A percentile compares a stretch with the other conserved stretches of the same genome.
Evolutionary conservation across 2,797 vertebrate species (phyloP).

Genomic region (Squalus acanthias): DNA sequence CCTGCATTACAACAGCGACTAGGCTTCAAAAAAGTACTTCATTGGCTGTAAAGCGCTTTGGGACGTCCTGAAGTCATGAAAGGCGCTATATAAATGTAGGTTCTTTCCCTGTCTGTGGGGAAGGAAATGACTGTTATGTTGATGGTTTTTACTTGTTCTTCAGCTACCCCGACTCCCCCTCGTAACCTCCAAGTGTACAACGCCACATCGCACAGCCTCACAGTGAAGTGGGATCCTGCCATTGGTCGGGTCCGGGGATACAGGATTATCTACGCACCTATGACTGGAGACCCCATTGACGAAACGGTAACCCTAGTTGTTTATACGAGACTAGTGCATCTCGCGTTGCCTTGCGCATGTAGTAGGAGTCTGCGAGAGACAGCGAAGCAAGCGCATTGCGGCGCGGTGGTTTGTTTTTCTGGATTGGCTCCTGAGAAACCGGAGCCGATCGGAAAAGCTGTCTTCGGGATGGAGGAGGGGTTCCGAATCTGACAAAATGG

Average conservation of each 20-base stretch:
- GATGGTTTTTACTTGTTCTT: conserved; percentile 34
- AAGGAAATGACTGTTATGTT: neutral
- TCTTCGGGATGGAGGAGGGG: neutral
- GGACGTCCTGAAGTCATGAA: neutral
- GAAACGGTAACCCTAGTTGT: conserved; percentile 60
- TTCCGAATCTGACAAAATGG: neutral
- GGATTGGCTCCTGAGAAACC: neutral
- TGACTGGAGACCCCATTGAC: conserved; percentile 63
- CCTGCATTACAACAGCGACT: neutral
- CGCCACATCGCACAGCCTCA: conserved; percentile 74
- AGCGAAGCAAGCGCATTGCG: too few species aligned
- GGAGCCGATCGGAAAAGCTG: neutral
- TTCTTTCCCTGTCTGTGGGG: neutral
- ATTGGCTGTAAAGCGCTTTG: neutral
- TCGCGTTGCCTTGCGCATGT: neutral
- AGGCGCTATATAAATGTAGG: neutral
- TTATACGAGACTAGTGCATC: neutral
- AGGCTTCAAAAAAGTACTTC: neutral
- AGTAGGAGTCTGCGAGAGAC: neutral
- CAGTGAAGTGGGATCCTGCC: conserved; percentile 82
- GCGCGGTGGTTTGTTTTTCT: neutral
- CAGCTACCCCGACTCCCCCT: conserved; percentile 73
- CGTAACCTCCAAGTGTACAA: conserved; percentile 84
- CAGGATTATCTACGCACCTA: conserved; percentile 67
- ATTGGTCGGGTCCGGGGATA: conserved; percentile 80